Conservation (phyloP, 92 coral and sea anemone genomes). For the Hydrozoanthus gracilis region DNA sequence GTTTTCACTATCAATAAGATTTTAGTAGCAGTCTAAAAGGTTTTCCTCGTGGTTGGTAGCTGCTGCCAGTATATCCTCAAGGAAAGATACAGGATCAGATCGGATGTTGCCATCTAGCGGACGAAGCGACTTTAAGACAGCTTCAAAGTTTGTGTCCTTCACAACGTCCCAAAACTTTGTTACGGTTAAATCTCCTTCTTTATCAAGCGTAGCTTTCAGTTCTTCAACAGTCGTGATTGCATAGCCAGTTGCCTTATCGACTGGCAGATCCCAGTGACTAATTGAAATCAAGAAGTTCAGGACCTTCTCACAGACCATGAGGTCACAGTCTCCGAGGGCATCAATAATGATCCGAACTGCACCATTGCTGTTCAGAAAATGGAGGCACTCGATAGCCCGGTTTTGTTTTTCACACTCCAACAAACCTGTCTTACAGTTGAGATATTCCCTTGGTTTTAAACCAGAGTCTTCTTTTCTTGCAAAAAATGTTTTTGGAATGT, state of each 20-base stretch:
- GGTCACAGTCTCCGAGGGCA: constrained; percentile 85
- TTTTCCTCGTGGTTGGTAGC: constrained; percentile 74
- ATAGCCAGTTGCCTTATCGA: neutral
- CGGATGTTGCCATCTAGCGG: constrained; percentile 64
- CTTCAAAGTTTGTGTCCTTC: constrained; percentile 53
- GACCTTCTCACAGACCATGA: constrained; percentile 82
- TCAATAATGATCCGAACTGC: constrained; percentile 65
- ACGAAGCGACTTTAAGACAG: constrained; percentile 49
- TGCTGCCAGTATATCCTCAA: constrained; percentile 83
- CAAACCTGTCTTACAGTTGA: neutral
- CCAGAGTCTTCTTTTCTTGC: neutral
- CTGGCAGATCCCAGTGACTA: constrained; percentile 3
- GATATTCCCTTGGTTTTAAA: neutral
- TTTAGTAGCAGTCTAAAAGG: constrained; percentile 90
- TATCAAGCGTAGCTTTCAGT: neutral
- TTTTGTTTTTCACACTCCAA: neutral
- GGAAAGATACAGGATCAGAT: constrained; percentile 79
- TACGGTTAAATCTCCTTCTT: constrained; percentile 5
- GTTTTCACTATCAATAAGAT: neutral
- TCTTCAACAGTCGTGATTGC: constrained; percentile 33
- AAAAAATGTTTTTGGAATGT: neutral
- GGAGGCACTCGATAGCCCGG: neutral
- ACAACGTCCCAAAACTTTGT: constrained; percentile 54
- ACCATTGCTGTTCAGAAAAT: constrained; percentile 49
- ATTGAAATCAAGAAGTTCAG: constrained; percentile 54